Evolutionary conservation across 2,797 vertebrate genomes (phyloP).

Genomic region (Hypotaenidia philippensis): DNA sequence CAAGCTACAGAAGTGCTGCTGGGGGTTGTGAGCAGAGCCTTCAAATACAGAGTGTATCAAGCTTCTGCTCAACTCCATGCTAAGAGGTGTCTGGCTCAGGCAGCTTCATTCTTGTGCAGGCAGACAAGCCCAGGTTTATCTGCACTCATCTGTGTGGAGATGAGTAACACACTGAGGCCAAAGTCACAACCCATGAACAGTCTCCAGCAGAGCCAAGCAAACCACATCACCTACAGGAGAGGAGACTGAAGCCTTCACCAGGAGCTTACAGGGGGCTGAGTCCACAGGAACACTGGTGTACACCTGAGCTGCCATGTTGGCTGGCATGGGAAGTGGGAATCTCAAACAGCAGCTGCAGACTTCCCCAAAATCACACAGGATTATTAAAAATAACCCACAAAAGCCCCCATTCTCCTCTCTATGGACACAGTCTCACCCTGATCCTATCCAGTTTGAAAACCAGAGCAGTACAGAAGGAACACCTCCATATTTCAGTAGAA

Average conservation of each 20-base stretch:
- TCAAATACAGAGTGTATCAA: neutral
- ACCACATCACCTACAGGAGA: slow-evolving; percentile 20
- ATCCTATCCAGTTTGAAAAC: neutral
- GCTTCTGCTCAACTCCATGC: neutral
- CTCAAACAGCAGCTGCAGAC: neutral
- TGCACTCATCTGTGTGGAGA: neutral
- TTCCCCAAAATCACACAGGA: neutral
- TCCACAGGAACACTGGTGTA: neutral
- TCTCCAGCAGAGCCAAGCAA: slow-evolving; percentile 15
- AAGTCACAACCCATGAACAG: neutral
- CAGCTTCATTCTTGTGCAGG: neutral
- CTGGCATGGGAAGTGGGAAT: neutral
- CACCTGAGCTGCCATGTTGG: neutral
- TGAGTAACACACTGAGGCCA: neutral
- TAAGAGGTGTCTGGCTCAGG: neutral
- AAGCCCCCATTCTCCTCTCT: neutral
- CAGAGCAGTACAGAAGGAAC: neutral
- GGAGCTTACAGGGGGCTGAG: neutral
- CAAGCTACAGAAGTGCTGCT: neutral
- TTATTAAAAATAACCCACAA: neutral
- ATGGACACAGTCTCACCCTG: neutral
- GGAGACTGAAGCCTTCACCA: neutral
- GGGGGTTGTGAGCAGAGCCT: neutral
- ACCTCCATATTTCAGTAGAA: neutral
- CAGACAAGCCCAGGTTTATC: slow-evolving; percentile 24